These are phyloP conservation scores for Pantherophis guttatus DNA, from an alignment of 2,113 vertebrate species.

Conservation along the genomic window DNA sequence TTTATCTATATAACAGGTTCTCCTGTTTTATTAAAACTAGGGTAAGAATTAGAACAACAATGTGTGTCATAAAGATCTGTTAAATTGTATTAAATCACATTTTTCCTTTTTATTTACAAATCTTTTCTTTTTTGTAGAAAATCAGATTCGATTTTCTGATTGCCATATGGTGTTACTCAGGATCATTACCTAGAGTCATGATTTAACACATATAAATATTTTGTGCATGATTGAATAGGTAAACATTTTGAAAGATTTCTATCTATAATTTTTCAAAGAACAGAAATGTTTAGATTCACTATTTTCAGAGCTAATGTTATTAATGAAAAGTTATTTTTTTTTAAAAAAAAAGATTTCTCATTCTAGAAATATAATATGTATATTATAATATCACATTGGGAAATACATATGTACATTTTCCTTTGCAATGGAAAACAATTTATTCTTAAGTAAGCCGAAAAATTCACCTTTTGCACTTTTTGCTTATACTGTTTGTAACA, in stretches of 20 bases:
- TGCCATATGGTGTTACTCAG: neutral
- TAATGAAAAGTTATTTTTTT: neutral
- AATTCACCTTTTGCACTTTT: neutral
- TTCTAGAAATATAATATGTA: neutral
- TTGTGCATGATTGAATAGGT: neutral
- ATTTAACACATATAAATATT: neutral
- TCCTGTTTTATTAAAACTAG: constrained; percentile 6
- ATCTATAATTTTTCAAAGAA: rapidly evolving
- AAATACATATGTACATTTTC: neutral
- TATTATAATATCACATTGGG: neutral
- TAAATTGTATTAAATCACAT: rapidly evolving
- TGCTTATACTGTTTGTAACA: neutral
- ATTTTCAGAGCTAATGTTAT: neutral
- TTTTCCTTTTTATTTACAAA: neutral
- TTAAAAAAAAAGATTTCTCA: neutral
- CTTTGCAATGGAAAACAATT: neutral
- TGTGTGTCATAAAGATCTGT: rapidly evolving
- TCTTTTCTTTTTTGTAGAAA: neutral
- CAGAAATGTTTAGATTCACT: neutral
- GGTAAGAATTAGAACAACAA: constrained; percentile 3
- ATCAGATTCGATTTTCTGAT: neutral
- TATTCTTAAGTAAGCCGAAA: neutral
- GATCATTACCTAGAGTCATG: neutral
- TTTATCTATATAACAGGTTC: neutral
- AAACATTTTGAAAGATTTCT: neutral